Conservation (phyloP, 2,113 vertebrate species). For the Microcebus tavaratra region DNA sequence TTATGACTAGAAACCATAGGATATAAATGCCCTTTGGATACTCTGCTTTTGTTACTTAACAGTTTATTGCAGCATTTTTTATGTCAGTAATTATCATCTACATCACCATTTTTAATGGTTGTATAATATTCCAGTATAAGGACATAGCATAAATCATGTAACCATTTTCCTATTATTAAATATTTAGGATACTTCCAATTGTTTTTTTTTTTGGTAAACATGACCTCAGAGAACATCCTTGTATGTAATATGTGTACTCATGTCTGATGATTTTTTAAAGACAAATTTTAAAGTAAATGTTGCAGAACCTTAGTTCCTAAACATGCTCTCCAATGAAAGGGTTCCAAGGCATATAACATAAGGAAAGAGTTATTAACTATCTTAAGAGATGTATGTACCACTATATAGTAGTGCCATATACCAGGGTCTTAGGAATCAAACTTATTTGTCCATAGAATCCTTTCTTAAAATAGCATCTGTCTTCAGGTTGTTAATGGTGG, state of each 20-base stretch:
- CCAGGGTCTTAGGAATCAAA: not conserved
- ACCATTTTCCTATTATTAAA: not conserved
- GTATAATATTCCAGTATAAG: not conserved
- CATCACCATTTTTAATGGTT: not conserved
- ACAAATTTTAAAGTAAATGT: not conserved
- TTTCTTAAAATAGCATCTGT: slow-evolving; percentile 11
- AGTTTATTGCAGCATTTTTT: not conserved
- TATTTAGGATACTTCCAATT: not conserved
- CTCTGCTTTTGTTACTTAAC: not conserved
- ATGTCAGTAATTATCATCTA: not conserved
- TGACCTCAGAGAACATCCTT: not conserved
- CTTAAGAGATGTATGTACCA: not conserved
- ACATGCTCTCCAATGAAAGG: not conserved
- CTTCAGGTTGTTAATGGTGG: not conserved
- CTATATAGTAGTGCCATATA: not conserved
- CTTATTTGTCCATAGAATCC: not conserved
- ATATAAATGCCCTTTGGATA: not conserved
- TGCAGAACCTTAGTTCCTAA: not conserved
- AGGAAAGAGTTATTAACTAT: slow-evolving; percentile 1
- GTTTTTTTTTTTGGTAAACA: not conserved
- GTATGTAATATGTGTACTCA: not conserved
- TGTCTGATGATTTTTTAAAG: not conserved
- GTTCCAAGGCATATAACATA: not conserved
- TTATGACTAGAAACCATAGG: not conserved
- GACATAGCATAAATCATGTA: not conserved